Conservation (phyloP, 64 coral and sea anemone species). For the Astreopora myriophthalma region DNA sequence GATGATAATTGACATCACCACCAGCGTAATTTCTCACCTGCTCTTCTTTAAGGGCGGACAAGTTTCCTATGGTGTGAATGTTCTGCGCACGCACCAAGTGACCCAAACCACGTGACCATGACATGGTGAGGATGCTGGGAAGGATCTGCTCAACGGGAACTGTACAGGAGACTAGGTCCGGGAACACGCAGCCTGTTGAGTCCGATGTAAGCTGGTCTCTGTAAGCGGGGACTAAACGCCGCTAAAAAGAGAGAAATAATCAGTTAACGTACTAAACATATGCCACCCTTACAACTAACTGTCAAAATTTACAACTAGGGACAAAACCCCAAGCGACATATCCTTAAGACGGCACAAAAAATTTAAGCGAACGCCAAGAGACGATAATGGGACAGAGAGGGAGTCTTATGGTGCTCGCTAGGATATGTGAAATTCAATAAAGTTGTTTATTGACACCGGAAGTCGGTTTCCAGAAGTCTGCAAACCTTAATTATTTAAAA, state of each 20-base stretch:
- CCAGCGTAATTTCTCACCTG: slow-evolving; percentile 55
- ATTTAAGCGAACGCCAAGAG: too few species aligned
- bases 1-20: too few species aligned
- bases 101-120: slow-evolving; percentile 97
- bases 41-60: slow-evolving; percentile 86
- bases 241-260: not conserved
- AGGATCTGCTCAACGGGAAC: slow-evolving; percentile 96
- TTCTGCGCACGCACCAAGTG: slow-evolving; percentile 98
- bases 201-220: not conserved
- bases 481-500: too few species aligned
- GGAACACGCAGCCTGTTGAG: slow-evolving; percentile 69
- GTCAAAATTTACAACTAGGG: too few species aligned
- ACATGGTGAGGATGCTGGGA: slow-evolving; percentile 79
- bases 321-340: too few species aligned
- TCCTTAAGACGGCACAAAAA: too few species aligned
- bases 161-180: slow-evolving; percentile 82
- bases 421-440: too few species aligned
- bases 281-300: not conserved
- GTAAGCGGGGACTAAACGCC: not conserved
- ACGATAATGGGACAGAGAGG: too few species aligned
- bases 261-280: not conserved
- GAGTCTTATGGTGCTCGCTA: too few species aligned
- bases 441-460: too few species aligned
- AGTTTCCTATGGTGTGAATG: slow-evolving; percentile 93
- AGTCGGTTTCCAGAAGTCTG: too few species aligned